Conservation (phyloP, 2,113 vertebrate species). For the Actinemys pallida region DNA sequence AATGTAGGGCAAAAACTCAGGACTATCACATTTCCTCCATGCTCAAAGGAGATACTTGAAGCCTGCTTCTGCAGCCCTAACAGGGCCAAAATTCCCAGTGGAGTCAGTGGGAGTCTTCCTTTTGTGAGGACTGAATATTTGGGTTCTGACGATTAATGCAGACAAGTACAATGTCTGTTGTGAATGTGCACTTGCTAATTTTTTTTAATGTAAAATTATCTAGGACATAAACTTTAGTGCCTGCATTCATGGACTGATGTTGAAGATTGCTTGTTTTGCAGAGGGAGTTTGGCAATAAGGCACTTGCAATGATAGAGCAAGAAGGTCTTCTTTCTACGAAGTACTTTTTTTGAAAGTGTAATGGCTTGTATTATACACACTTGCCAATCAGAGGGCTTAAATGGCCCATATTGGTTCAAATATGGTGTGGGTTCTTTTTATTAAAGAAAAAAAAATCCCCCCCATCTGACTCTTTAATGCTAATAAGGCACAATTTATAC, state of each 20-base stretch:
- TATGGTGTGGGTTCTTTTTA: background rate
- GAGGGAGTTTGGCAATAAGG: background rate
- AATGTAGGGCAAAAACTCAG: background rate
- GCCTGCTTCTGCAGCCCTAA: background rate
- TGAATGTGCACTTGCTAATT: background rate
- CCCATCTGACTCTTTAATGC: background rate
- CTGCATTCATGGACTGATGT: background rate
- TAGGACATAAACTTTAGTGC: background rate
- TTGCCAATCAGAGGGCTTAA: background rate
- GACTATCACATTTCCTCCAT: background rate
- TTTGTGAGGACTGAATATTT: conserved; percentile 6
- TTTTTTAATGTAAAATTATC: background rate
- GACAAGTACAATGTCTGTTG: background rate
- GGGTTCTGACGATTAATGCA: background rate
- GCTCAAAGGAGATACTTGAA: background rate
- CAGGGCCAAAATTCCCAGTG: background rate
- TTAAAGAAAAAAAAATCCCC: background rate
- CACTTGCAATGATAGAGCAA: background rate
- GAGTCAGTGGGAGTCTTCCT: background rate
- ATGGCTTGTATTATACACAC: background rate
- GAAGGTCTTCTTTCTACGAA: background rate
- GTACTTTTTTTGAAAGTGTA: background rate
- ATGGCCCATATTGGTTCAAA: background rate
- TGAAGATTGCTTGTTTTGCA: background rate
- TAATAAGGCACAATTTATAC: background rate